phyloP scores from a whole-genome alignment of 2,113 vertebrate genomes.

The Channa argus region DNA sequence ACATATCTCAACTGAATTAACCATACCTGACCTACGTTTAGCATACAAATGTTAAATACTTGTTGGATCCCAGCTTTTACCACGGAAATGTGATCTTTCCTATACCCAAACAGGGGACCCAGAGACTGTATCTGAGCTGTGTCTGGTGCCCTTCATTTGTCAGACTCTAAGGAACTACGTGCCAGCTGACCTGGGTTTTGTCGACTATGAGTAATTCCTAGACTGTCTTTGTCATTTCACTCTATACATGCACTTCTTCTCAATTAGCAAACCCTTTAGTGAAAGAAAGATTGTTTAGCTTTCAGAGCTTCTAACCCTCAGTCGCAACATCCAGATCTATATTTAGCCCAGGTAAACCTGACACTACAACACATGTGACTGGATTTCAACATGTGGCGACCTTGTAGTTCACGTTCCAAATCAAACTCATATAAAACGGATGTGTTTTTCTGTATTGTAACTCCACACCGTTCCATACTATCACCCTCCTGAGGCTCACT shows the following conservation, averaged over 20 bases:
- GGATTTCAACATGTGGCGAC: conserved; percentile 40
- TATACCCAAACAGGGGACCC: too few species aligned
- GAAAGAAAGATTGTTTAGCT: too few species aligned
- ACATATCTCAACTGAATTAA: too few species aligned
- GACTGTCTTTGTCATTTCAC: conserved; percentile 35
- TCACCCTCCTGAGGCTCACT: neutral
- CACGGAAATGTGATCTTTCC: too few species aligned
- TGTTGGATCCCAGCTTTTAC: too few species aligned
- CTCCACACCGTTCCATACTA: conserved; percentile 13
- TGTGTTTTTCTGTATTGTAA: conserved; percentile 14
- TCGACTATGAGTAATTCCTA: conserved; percentile 21
- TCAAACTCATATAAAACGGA: conserved; percentile 7
- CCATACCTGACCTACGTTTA: too few species aligned
- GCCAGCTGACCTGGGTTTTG: conserved; percentile 32
- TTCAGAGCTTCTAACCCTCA: conserved; percentile 7
- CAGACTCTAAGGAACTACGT: neutral
- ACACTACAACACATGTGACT: conserved; percentile 72
- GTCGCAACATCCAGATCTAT: conserved; percentile 55
- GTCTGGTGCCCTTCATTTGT: neutral
- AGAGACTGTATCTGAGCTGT: too few species aligned
- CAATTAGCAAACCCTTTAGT: too few species aligned
- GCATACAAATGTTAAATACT: too few species aligned
- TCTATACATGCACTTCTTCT: too few species aligned
- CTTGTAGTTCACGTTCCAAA: conserved; percentile 24
- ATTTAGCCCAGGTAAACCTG: conserved; percentile 75